A percentile compares a stretch with the other conserved stretches of the same genome.
Conservation (phyloP, 2,888 invertebrate genomes). For the Metopia argyrocephala region DNA sequence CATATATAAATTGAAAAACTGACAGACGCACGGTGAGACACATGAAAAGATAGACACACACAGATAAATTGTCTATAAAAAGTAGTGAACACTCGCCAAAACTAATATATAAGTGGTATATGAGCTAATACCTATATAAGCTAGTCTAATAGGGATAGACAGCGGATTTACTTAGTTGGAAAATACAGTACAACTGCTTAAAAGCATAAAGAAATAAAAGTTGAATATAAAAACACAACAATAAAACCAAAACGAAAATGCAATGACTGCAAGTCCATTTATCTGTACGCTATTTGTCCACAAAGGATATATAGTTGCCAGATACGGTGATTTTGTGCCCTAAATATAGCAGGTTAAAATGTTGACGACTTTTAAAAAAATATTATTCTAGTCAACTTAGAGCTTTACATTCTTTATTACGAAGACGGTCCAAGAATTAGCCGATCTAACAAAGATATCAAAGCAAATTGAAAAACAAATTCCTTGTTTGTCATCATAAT, state of each 20-base stretch:
- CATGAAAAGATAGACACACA: slow-evolving; percentile 18
- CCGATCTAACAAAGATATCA: too few relatives aligned
- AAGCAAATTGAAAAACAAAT: too few relatives aligned
- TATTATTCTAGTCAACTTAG: too few relatives aligned
- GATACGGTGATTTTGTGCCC: too few relatives aligned
- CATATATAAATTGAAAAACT: background rate
- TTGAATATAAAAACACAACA: slow-evolving; percentile 13
- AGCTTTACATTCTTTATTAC: too few relatives aligned
- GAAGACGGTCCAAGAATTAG: too few relatives aligned
- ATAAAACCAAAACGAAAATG: slow-evolving; percentile 1
- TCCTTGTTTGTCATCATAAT: too few relatives aligned
- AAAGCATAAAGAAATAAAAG: background rate
- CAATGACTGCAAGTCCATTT: background rate
- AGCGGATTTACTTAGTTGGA: slow-evolving; percentile 47
- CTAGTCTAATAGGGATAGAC: slow-evolving; percentile 49
- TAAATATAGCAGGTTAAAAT: too few relatives aligned
- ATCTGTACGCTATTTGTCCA: background rate
- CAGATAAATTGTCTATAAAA: slow-evolving; percentile 17
- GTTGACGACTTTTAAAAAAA: too few relatives aligned
- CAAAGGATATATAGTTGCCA: background rate
- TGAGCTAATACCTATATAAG: slow-evolving; percentile 3
- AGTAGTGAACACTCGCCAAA: background rate
- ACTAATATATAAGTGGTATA: background rate
- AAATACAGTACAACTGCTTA: slow-evolving; percentile 26
- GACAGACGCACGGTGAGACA: slow-evolving; percentile 30